Base-by-base conservation (phyloP, 2,888 invertebrate species). In the Dicycla oo region DNA sequence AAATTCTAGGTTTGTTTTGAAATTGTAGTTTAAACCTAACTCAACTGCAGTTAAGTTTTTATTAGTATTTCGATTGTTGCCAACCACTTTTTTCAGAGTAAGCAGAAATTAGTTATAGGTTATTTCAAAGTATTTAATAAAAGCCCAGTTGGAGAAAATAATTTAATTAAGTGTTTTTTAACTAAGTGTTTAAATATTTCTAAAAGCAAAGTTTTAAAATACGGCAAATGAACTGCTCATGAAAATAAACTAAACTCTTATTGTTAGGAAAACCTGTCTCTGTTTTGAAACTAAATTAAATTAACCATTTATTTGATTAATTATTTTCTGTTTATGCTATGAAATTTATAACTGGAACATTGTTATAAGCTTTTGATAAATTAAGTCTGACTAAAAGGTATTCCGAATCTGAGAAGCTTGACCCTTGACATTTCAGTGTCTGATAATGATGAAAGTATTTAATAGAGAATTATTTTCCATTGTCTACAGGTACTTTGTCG, bases 401-500 rank as follows among this genome's bases (percentile, higher is more conserved):
- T 64, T 61, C 30, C 18, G 34, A 76, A 77, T 73, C 71, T 53
- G 64, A 74, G 74, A 70, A 53, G 61, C 57, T 81, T 84, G 71
- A 71, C 75, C 77, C 63, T 81, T 80, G 75, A 76, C 58, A 78
- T 80, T 83, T 76, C 51, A 69, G 65, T 64, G 34, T 78, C 26
- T 77, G 58, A 70, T 81, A 81, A 80, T 73, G 49, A 82, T 51
- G 62, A 85, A 61, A 70, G 13, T 65, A 65, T 73, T 77, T 78
- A 72, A 73, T 71, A 73, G 73, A 81, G 66, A 61, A 73, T 73
- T 61, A 51, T 75, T 82, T 87, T 88, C 82, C 67, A 81, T 94
- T 93, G 89, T 91, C 87, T 86, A 40, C 96, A 98, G 98, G 99
- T 89, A 98, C 99, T 64, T 98, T 99, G 76, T 99, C 99, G 43